Conservation (phyloP, 2,888 invertebrate species). For the Agrotis clavis region DNA sequence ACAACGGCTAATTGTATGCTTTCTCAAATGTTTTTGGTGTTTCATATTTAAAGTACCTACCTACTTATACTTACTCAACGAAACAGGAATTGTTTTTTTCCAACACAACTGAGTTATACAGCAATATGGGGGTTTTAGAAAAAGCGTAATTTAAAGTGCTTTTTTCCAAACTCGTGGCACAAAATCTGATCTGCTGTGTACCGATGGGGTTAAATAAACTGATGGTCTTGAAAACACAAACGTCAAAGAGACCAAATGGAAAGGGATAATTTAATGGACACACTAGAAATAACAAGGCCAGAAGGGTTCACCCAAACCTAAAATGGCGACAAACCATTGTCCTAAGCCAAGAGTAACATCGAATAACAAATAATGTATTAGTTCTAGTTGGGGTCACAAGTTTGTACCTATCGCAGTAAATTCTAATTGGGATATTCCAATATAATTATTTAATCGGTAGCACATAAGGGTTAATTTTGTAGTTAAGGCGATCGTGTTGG, state of each 20-base stretch:
- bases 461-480: conserved; percentile 57
- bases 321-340: conserved; percentile 58
- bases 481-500: conserved; percentile 38
- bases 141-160: neutral
- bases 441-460: conserved; percentile 51
- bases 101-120: neutral
- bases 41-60: conserved; percentile 1
- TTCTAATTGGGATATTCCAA: conserved; percentile 57
- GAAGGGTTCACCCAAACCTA: conserved; percentile 47
- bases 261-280: conserved; percentile 60
- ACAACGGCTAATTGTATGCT: conserved; percentile 21
- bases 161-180: conserved; percentile 5
- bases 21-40: conserved; percentile 19
- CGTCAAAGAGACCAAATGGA: conserved; percentile 45
- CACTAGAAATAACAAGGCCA: conserved; percentile 59
- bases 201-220: conserved; percentile 12
- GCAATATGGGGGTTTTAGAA: neutral
- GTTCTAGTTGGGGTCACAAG: conserved; percentile 52
- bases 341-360: conserved; percentile 56
- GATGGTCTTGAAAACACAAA: conserved; percentile 44
- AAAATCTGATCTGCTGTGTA: conserved; percentile 8
- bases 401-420: conserved; percentile 48
- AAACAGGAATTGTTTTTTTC: neutral
- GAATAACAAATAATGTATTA: conserved; percentile 63
- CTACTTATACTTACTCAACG: neutral